Evolutionary conservation across 2,113 vertebrate genomes (phyloP).

Genomic region (Syngnathus typhle): DNA sequence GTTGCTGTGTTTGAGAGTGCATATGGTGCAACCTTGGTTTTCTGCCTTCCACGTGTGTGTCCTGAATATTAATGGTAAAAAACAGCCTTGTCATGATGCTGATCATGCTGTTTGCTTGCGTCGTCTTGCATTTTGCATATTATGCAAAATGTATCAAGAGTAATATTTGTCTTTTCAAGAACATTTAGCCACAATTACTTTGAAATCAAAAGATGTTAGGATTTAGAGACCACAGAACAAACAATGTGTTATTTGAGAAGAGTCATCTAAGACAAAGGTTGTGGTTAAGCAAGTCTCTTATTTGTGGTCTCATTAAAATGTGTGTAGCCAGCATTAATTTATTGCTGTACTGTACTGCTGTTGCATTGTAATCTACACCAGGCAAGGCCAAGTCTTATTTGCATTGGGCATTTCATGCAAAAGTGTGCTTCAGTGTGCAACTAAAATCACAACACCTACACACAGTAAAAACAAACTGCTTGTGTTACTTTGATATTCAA

Average conservation of each 20-base stretch:
- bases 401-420: too few species aligned
- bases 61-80: constrained; percentile 47
- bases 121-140: not conserved
- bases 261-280: not conserved
- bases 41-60: constrained; percentile 39
- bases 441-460: too few species aligned
- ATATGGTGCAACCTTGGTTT: constrained; percentile 29
- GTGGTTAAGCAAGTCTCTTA: not conserved
- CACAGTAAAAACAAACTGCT: too few species aligned
- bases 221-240: not conserved
- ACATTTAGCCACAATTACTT: not conserved
- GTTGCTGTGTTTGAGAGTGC: constrained; percentile 2
- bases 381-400: too few species aligned
- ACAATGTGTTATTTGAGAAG: not conserved
- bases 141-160: not conserved
- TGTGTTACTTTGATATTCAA: not conserved
- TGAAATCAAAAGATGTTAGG: not conserved
- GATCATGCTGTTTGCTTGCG: constrained; percentile 9
- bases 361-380: not conserved
- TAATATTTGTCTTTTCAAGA: constrained; percentile 1
- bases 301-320: not conserved
- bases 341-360: not conserved
- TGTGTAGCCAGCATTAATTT: not conserved
- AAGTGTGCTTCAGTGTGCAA: too few species aligned
- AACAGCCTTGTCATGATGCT: constrained; percentile 12